A percentile compares a stretch with the other conserved stretches of the same genome.
Evolutionary conservation across 1,140 invertebrate species (phyloP).

Genomic region (Leptopilina boulardi): DNA sequence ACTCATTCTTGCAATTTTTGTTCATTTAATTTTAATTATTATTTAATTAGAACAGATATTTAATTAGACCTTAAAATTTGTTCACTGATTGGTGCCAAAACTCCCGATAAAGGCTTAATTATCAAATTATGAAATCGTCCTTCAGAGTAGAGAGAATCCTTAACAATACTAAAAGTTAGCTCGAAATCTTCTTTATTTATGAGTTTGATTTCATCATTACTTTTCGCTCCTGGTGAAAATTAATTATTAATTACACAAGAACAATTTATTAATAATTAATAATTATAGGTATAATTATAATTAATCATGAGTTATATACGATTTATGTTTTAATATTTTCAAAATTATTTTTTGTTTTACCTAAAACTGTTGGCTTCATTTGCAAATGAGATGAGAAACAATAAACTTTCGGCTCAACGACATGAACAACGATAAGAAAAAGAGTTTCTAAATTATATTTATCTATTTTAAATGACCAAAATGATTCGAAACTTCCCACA

Average conservation of each 20-base stretch:
- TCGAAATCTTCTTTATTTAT: conserved; percentile 68
- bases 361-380: conserved; percentile 66
- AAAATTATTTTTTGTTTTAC: conserved; percentile 42
- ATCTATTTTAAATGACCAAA: conserved; percentile 71
- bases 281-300: too few species aligned
- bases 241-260: background rate
- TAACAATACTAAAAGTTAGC: conserved; percentile 63
- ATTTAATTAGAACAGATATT: too few species aligned
- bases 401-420: conserved; percentile 68
- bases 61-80: conserved; percentile 55
- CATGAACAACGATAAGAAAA: conserved; percentile 70
- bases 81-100: conserved; percentile 59
- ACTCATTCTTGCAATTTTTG: too few species aligned
- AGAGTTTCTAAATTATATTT: conserved; percentile 65
- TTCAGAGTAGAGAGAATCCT: conserved; percentile 65
- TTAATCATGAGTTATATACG: background rate
- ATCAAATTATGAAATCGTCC: conserved; percentile 61
- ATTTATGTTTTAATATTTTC: background rate
- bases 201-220: conserved; percentile 52
- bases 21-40: too few species aligned
- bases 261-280: background rate
- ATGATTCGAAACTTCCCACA: conserved; percentile 70
- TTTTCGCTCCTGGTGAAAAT: conserved; percentile 51
- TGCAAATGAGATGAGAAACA: conserved; percentile 60
- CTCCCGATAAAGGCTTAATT: conserved; percentile 67